These are phyloP conservation scores for Botia kubotai DNA, from an alignment of 2,797 vertebrate genomes.

Conservation along the genomic window DNA sequence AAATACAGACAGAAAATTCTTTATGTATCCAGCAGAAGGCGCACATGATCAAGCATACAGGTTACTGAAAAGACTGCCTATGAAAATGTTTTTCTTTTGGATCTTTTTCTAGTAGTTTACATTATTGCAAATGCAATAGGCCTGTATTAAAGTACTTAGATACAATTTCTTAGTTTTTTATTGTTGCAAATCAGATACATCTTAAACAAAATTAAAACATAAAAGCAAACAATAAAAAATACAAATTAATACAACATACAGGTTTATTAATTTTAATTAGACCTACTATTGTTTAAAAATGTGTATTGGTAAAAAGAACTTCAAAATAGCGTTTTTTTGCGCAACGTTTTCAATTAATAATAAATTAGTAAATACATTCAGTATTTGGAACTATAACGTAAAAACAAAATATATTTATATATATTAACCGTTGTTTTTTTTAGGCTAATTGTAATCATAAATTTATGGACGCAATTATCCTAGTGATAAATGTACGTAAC, in stretches of 20 bases:
- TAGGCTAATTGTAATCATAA: not conserved
- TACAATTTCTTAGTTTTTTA: not conserved
- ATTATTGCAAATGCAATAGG: slow-evolving; percentile 10
- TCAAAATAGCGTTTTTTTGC: not conserved
- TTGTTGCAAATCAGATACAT: not conserved
- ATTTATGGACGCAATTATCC: not conserved
- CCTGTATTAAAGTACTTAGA: not conserved
- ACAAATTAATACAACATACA: not conserved
- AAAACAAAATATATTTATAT: too few relatives aligned
- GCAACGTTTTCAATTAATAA: not conserved
- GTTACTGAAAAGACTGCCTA: slow-evolving; percentile 14
- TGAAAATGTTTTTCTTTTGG: slow-evolving; percentile 43
- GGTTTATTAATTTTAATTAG: not conserved
- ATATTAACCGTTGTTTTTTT: not conserved
- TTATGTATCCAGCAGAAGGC: slow-evolving; percentile 88
- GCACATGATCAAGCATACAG: slow-evolving; percentile 81
- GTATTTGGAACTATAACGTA: not conserved
- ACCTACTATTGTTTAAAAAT: not conserved
- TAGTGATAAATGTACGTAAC: not conserved
- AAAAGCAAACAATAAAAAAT: not conserved
- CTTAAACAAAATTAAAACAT: not conserved
- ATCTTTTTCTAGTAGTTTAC: slow-evolving; percentile 27
- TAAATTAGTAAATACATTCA: not conserved
- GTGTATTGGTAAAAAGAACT: not conserved
- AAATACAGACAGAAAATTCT: slow-evolving; percentile 19